Base-by-base conservation (phyloP, 2,888 invertebrate species). In the Melinopterus prodromus region DNA sequence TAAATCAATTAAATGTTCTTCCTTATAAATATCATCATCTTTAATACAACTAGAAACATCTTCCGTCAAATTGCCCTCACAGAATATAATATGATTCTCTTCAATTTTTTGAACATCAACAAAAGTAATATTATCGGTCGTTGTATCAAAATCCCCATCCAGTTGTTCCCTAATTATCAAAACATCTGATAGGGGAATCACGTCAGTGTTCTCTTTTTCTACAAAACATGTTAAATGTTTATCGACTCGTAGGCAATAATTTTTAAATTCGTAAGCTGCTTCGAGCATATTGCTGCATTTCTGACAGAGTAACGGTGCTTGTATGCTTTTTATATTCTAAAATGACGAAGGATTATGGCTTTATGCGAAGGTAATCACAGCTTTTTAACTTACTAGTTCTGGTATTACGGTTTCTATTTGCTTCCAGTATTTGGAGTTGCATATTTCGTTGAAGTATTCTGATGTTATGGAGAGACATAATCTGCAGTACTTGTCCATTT, bases 241-340 rank as follows among this genome's bases (percentile, higher is more conserved):
- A 16, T 81, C 79, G 3, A 78, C 76, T 72, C 76, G n/a, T 16
- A 81, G 69, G 16, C 79, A 81, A 14, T 71, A 69, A 15, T 79
- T 70, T 26, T 80, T 81, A 70, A 81, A 80, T 12, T 26, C 71
- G 70, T 76, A 79, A 16, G 81, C 78, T 6, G 69, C 72, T 26
- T 77, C 70, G 14, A 81, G 69, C 6, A 16, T 71, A 6, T 79
- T 76, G 4, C 16, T 70, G 36, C 81, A 81, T 6, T 76, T 26
- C 2, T 37, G 15, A 16, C 81, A 81, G 35, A 81, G 53, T 15
- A 26, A 53, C 12, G 71, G 53, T 6, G 15, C 53, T 15, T 38
- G 71, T 12, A 26, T 77, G 14, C 70, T n/a, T 71, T 6, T 37
- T 15, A 77, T 38, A 15, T 77, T 38, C 77, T 77, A 37, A 16